Conservation (phyloP, 2,797 vertebrate genomes). For the Esox lucius region DNA sequence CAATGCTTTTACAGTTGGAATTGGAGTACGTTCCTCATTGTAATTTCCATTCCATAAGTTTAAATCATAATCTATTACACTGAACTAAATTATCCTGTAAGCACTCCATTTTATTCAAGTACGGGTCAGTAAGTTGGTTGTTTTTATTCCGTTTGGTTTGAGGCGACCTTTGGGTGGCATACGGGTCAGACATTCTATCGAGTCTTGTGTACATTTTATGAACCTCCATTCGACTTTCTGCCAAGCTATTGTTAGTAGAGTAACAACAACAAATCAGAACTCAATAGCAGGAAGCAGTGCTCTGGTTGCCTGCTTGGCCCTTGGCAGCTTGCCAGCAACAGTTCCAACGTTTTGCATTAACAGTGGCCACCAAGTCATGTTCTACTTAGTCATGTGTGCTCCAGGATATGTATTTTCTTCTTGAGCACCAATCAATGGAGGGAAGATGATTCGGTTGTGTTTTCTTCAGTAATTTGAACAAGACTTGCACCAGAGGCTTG, state of each 20-base stretch:
- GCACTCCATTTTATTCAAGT: too few species aligned
- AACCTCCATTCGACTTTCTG: conserved; percentile 28
- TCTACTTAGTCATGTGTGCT: conserved; percentile 39
- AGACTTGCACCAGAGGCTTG: background rate
- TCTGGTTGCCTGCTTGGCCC: conserved; percentile 17
- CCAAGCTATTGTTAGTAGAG: conserved; percentile 61
- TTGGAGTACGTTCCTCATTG: too few species aligned
- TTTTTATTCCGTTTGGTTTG: too few species aligned
- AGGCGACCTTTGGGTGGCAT: background rate
- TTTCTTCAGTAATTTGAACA: background rate
- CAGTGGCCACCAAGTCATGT: conserved; percentile 28
- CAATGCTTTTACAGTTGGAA: too few species aligned
- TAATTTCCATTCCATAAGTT: too few species aligned
- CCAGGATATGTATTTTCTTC: conserved; percentile 22
- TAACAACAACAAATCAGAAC: conserved; percentile 56
- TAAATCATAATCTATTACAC: too few species aligned
- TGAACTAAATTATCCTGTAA: too few species aligned
- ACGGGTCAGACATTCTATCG: conserved; percentile 1
- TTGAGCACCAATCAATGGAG: background rate
- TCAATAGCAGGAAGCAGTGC: conserved; percentile 63
- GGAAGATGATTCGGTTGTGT: background rate
- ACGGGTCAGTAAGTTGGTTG: too few species aligned
- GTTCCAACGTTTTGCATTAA: conserved; percentile 45
- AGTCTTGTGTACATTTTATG: conserved; percentile 30
- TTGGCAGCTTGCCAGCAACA: conserved; percentile 40